These are phyloP conservation scores for Muscicapa striata DNA, from an alignment of 2,797 vertebrate species.

Conservation along the genomic window DNA sequence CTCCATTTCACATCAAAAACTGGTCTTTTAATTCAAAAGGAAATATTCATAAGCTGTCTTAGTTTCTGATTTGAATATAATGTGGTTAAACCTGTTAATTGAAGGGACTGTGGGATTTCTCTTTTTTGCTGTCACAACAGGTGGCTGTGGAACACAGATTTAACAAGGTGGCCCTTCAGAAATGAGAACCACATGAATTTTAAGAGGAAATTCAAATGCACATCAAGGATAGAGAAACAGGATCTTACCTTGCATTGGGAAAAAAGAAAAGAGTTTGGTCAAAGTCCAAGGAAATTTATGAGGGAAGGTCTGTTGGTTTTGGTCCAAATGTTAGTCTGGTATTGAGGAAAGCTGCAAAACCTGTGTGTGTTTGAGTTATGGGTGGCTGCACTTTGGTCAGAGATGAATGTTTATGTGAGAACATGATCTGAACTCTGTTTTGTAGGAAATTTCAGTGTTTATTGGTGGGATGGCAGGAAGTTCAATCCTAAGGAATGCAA, in stretches of 20 bases:
- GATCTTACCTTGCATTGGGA: background rate
- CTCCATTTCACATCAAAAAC: background rate
- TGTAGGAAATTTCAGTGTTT: background rate
- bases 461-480: background rate
- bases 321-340: background rate
- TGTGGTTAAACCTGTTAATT: conserved; percentile 7
- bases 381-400: background rate
- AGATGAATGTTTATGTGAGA: background rate
- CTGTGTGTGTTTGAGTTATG: accelerated
- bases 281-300: background rate
- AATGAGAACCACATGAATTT: background rate
- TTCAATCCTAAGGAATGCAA: background rate
- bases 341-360: background rate
- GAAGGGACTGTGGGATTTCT: background rate
- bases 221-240: background rate
- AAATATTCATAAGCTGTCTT: conserved; percentile 41
- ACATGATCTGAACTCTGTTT: background rate
- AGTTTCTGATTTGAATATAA: conserved; percentile 25
- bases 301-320: background rate
- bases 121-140: background rate
- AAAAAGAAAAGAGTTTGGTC: background rate
- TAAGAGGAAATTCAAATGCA: background rate
- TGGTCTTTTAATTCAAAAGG: conserved; percentile 36
- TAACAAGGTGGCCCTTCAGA: background rate
- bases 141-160: background rate